Conservation (phyloP, 92 coral and sea anemone genomes). For the Palythoa heliodiscus region DNA sequence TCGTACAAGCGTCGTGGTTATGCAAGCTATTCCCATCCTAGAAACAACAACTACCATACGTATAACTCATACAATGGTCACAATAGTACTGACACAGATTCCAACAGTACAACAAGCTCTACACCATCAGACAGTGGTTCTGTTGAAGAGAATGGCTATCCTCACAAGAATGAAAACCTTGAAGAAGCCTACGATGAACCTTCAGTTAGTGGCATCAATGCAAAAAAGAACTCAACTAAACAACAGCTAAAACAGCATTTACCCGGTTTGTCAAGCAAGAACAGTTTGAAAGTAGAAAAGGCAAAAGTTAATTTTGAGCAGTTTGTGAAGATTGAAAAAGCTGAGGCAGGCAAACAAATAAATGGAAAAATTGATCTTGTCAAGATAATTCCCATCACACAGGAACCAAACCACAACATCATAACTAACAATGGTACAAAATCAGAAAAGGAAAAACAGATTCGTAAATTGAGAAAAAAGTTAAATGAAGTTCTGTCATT, state of each 20-base stretch:
- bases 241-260: slow-evolving; percentile 21
- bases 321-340: slow-evolving; percentile 57
- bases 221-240: slow-evolving; percentile 16
- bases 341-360: slow-evolving; percentile 17
- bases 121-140: slow-evolving; percentile 71
- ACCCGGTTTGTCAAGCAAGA: slow-evolving; percentile 23
- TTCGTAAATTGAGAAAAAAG: slow-evolving; percentile 85
- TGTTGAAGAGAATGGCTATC: slow-evolving; percentile 59
- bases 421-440: slow-evolving; percentile 23
- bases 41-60: slow-evolving; percentile 59
- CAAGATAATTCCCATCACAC: slow-evolving; percentile 44
- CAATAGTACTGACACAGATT: slow-evolving; percentile 56
- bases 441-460: slow-evolving; percentile 75
- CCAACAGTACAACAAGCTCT: slow-evolving; percentile 71
- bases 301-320: slow-evolving; percentile 47
- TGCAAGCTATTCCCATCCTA: slow-evolving; percentile 48
- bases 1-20: slow-evolving; percentile 62
- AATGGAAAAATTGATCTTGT: slow-evolving; percentile 49
- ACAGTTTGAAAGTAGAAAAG: slow-evolving; percentile 18
- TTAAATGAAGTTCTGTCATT: slow-evolving; percentile 68
- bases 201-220: background rate
- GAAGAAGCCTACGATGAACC: slow-evolving; percentile 21
- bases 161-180: slow-evolving; percentile 46
- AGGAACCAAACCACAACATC: slow-evolving; percentile 2
- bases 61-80: slow-evolving; percentile 50